Evolutionary conservation across 2,888 invertebrate species (phyloP), one percentile per base, ranked within the genome.

Genomic region (Molorchus minor): DNA sequence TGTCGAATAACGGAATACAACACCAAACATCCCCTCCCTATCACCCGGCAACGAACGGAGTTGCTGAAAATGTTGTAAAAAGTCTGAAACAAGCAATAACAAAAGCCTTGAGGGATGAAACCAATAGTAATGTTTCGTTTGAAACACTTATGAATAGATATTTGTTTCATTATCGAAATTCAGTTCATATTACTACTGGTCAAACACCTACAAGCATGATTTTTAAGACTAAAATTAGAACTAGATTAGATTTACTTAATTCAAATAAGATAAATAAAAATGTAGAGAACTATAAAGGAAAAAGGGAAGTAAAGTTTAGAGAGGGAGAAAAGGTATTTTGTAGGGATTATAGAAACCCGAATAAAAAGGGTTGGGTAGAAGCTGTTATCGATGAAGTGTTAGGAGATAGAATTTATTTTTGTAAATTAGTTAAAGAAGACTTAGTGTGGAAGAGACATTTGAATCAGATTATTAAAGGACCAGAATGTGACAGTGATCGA

Each of bases 381-480:
- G 12, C 2, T 35, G 35, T 13, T 13, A 35, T 35, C 5, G 35
- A 35, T 35, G 35, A 35, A 5, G 35, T 35, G 12, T 35, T 35
- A 12, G 35, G 7, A 12, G 5, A 4, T 1, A 12, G 35, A 4
- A 1, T 4, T 35, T 12, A 12, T 35, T 35, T 12, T 3, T 4
- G 7, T 12, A 12, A 12, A 1, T 12, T 12, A 12, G 3, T 12
- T 1, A 35, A 12, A 2, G 1, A 35, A 12, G 15, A 35, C 12
- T 13, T 35, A 2, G 35, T 35, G 2, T 35, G 35, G 35, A 35
- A 35, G 5, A 35, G 35, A 35, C 35, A 35, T 12, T 12, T 49
- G n/a, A 38, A 49, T 21, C 49, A 49, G 12, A 12, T 35, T 35
- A 7, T 35, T 12, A 12, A n/a, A n/a, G n/a, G n/a, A n/a, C n/a